Conservation (phyloP, 1,140 invertebrate genomes). For the Theocolax elegans region DNA sequence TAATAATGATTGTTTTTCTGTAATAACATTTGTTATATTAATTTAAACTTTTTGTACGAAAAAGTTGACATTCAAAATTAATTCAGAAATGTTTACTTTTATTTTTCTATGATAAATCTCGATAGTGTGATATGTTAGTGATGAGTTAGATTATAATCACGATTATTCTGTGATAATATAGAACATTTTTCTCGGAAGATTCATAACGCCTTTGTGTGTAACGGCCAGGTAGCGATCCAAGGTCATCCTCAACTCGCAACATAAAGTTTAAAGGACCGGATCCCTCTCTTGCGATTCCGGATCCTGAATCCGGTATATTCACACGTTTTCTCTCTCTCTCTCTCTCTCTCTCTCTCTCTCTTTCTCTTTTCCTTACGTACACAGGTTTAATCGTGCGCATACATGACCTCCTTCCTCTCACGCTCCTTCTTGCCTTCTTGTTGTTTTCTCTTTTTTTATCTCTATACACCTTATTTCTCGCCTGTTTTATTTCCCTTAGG, state of each 20-base stretch:
- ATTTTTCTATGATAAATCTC: no score
- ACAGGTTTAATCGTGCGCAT: neutral
- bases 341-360: neutral
- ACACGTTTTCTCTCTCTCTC: neutral
- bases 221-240: slow-evolving; percentile 34
- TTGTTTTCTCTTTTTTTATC: neutral
- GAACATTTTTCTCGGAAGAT: no score
- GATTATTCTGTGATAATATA: no score
- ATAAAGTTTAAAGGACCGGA: slow-evolving; percentile 37
- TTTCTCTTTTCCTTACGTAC: neutral
- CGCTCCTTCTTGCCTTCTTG: neutral
- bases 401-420: neutral
- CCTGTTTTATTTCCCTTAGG: neutral
- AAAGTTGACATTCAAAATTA: no score
- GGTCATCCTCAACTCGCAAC: slow-evolving; percentile 27
- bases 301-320: slow-evolving; percentile 34
- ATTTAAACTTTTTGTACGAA: no score
- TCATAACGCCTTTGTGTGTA: slow-evolving; percentile 21
- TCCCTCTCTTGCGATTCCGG: slow-evolving; percentile 22
- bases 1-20: no score
- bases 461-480: neutral
- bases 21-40: no score
- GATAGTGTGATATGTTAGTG: no score
- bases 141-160: no score
- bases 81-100: no score